Percentiles rank a stretch among this genome's conserved stretches.
phyloP scores from a whole-genome alignment of 2,113 vertebrate species.

The Semnornis frantzii region DNA sequence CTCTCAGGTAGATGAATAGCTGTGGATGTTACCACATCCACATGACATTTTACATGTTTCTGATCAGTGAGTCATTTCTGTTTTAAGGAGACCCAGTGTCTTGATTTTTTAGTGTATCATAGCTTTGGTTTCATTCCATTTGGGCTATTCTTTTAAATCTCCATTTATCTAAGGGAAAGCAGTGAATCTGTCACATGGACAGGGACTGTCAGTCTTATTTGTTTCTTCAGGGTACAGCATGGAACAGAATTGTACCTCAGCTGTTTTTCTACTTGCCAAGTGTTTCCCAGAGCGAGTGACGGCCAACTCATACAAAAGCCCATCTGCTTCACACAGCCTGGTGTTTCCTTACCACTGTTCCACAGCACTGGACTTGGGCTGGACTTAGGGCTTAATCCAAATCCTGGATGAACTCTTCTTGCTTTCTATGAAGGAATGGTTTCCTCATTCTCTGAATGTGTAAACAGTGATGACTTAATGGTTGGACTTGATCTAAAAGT shows the following conservation, averaged over 20 bases:
- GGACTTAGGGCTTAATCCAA: not conserved
- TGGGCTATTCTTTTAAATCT: not conserved
- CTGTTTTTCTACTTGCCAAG: not conserved
- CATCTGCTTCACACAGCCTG: not conserved
- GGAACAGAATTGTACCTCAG: not conserved
- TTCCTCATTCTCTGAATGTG: not conserved
- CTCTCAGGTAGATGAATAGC: not conserved
- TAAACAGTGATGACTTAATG: not conserved
- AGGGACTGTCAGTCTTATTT: not conserved
- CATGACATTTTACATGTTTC: not conserved
- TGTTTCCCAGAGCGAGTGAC: accelerated
- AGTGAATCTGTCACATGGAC: not conserved
- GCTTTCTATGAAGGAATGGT: not conserved
- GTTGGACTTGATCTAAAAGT: no score
- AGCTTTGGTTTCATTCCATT: not conserved
- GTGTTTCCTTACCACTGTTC: not conserved
- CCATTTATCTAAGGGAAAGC: not conserved
- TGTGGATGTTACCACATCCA: not conserved
- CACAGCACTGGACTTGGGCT: not conserved
- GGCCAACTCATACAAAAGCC: not conserved
- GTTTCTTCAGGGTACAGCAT: accelerated
- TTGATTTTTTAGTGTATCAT: not conserved
- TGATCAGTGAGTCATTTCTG: not conserved
- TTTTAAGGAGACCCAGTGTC: not conserved
- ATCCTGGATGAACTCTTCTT: not conserved